phyloP scores from a whole-genome alignment of 92 coral and sea anemone genomes.

The Siderastrea radians region DNA sequence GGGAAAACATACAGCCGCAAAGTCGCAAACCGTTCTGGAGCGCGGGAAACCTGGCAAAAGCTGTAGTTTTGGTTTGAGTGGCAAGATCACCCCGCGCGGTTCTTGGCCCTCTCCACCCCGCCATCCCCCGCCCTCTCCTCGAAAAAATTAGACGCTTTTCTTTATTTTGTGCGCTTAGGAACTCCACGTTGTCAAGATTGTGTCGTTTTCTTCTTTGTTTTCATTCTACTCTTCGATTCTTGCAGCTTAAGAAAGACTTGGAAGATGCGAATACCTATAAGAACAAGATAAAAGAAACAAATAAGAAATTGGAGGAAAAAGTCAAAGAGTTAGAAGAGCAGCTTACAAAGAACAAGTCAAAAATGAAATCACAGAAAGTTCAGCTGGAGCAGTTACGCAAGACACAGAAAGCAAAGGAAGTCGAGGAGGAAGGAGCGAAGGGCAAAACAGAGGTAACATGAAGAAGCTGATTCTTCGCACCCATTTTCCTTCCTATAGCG shows the following conservation, averaged over 20 bases:
- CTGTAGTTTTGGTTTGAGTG: no score
- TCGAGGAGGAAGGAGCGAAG: constrained; percentile 78
- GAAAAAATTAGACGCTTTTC: no score
- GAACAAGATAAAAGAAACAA: constrained; percentile 76
- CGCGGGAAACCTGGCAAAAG: no score
- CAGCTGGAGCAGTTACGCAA: constrained; percentile 80
- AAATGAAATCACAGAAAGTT: constrained; percentile 69
- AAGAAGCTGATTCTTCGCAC: neutral
- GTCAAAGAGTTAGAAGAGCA: constrained; percentile 74
- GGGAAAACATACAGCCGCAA: neutral
- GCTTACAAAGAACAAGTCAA: constrained; percentile 60
- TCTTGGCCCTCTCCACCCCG: no score
- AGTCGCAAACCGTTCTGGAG: no score
- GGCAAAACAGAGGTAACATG: constrained; percentile 72
- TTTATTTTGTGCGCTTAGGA: no score
- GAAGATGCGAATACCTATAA: constrained; percentile 79
- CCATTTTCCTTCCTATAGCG: neutral
- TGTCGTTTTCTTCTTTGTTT: neutral
- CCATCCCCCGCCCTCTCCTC: no score
- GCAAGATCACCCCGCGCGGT: no score
- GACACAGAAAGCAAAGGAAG: constrained; percentile 68
- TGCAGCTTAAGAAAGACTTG: constrained; percentile 84
- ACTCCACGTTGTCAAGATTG: neutral
- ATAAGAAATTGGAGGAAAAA: constrained; percentile 75
- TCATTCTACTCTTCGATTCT: neutral